These are phyloP conservation scores for Cyanoramphus novaezelandiae DNA, from an alignment of 2,113 vertebrate genomes.

Conservation along the genomic window DNA sequence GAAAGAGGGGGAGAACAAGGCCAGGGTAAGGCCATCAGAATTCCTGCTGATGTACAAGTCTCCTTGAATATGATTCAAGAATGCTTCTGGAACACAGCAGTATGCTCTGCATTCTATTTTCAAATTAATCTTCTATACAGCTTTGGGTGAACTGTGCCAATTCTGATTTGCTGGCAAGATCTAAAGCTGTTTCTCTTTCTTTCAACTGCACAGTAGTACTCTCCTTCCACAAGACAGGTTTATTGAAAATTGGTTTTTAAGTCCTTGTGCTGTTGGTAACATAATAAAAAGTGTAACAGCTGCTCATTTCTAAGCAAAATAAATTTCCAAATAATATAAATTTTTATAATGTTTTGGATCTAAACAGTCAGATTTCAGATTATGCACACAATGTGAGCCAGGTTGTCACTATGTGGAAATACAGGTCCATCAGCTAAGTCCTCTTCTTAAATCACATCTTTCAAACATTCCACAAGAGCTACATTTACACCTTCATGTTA, in stretches of 20 bases:
- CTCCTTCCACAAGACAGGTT: not conserved
- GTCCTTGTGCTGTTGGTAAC: not conserved
- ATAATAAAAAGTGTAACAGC: not conserved
- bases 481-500: not conserved
- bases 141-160: not conserved
- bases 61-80: not conserved
- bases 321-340: not conserved
- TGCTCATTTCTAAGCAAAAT: not conserved
- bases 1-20: not conserved
- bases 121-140: not conserved
- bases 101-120: not conserved
- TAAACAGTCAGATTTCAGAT: not conserved
- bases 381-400: not conserved
- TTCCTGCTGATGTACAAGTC: not conserved
- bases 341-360: not conserved
- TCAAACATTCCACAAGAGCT: not conserved
- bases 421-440: not conserved
- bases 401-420: not conserved
- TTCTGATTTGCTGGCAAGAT: not conserved
- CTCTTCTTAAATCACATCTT: not conserved
- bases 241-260: not conserved
- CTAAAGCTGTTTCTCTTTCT: not conserved
- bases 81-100: not conserved
- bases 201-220: not conserved
- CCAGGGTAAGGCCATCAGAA: not conserved